Evolutionary conservation across 1,140 invertebrate genomes (phyloP).

Genomic region (Rhagoletis pomonella): DNA sequence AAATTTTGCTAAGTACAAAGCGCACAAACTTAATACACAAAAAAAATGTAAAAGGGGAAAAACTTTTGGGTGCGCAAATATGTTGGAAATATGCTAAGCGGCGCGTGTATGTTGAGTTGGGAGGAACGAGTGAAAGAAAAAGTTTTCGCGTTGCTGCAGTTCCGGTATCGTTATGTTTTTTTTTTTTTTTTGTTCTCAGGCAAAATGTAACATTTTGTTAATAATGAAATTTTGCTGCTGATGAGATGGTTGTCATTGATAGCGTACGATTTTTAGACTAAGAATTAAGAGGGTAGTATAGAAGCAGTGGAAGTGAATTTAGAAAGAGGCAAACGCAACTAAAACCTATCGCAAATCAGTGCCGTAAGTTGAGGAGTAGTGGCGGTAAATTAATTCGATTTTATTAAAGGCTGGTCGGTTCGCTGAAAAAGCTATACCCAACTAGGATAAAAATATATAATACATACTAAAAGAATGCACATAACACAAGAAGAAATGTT

Average conservation of each 20-base stretch:
- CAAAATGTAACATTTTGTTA: background rate
- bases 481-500: no score
- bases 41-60: background rate
- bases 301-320: background rate
- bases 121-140: background rate
- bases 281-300: background rate
- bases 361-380: no score
- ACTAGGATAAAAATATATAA: background rate
- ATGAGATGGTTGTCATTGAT: background rate
- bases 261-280: background rate
- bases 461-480: no score
- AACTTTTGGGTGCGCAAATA: conserved; percentile 11
- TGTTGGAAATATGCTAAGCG: conserved; percentile 5
- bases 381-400: no score
- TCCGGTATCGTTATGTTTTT: background rate
- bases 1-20: background rate
- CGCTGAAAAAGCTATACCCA: no score
- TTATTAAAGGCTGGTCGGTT: no score
- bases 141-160: conserved; percentile 26
- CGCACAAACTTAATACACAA: conserved; percentile 22
- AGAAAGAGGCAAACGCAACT: background rate
- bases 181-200: no score
- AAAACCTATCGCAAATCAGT: no score
- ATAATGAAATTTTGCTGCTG: conserved; percentile 38
- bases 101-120: background rate